Base-by-base conservation (phyloP, 2,113 vertebrate genomes). In the Esox niger region DNA sequence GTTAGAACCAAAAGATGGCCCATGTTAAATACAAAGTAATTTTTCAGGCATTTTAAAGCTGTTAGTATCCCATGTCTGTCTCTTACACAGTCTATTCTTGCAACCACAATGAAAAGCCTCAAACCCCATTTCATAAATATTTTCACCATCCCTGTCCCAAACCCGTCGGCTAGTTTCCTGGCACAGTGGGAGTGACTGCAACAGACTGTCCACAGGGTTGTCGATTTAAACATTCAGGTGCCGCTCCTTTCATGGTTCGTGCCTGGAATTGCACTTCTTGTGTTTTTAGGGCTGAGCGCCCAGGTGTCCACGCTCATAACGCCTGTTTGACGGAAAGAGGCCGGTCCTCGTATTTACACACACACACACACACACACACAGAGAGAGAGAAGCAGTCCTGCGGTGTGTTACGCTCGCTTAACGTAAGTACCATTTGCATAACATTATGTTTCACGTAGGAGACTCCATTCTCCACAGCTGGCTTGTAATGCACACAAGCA, bases 261-360 rank as follows among this genome's bases (percentile, higher is more conserved):
- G 59, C 59, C 21, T 61, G 59, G 6, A 11, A 13, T 61, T 30
- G 3, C n/a, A 8, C 13, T 2, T 10, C 59, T 25, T 61, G 59
- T 33, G 30, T 9, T 26, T 61, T 61, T n/a, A n/a, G 35, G 54
- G 62, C 38, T 43, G 57, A 7, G 27, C 57, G 3, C 57, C 70
- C 81, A 85, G 85, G 85, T 87, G 84, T 80, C 75, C 68, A 20
- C 60, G 55, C 46, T 66, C 72, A 54, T 84, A 72, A 54, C 85
- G 85, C 82, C 86, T 88, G 84, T 82, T 77, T 54, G 69, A 31
- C 26, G 25, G 72, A 54, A 27, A 63, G 31, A 69, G 69, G 68
- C 59, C 58, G 49, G 64, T 54, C 31, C 63, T 35, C 30, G 46
- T 52, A 49, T 35, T 1, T 46, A 38, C 35, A 54, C 43, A 38